A percentile compares a stretch with the other conserved stretches of the same genome.
Conservation (phyloP, 2,797 vertebrate species). For the Enteromius paludinosus region DNA sequence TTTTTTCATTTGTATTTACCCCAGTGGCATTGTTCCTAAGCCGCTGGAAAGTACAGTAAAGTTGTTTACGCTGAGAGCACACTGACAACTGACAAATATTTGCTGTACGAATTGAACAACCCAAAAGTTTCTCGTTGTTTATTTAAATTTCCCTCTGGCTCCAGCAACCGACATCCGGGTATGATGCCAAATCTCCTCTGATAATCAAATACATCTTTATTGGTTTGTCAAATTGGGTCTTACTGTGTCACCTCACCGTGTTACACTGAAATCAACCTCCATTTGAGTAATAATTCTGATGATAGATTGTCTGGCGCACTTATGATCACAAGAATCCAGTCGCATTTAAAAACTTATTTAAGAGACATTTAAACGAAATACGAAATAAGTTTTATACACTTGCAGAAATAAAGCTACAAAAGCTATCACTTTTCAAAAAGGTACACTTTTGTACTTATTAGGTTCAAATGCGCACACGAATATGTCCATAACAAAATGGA, state of each 20-base stretch:
- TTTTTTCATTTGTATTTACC: not conserved
- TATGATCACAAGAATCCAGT: not conserved
- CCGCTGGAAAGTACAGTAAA: not conserved
- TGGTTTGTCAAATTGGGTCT: not conserved
- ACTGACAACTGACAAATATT: constrained; percentile 36
- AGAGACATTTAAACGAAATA: not conserved
- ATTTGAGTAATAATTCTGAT: not conserved
- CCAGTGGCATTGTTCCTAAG: not conserved
- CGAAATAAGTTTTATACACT: not conserved
- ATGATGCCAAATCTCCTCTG: not conserved
- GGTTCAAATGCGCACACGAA: too few relatives aligned
- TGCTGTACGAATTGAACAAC: constrained; percentile 15
- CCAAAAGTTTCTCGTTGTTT: constrained; percentile 22
- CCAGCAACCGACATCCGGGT: constrained; percentile 16
- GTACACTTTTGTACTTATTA: too few relatives aligned
- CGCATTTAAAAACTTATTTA: not conserved
- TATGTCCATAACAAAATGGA: too few relatives aligned
- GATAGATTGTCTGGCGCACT: not conserved
- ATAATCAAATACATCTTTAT: constrained; percentile 36
- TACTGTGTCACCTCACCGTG: not conserved
- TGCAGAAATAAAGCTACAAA: too few relatives aligned
- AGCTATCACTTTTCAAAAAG: too few relatives aligned
- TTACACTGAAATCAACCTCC: not conserved
- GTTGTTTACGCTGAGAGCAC: constrained; percentile 9
- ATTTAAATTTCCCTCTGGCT: constrained; percentile 22